A percentile compares a stretch with the other conserved stretches of the same genome.
Conservation (phyloP, 2,888 invertebrate genomes). For the Drosophila quinaria region DNA sequence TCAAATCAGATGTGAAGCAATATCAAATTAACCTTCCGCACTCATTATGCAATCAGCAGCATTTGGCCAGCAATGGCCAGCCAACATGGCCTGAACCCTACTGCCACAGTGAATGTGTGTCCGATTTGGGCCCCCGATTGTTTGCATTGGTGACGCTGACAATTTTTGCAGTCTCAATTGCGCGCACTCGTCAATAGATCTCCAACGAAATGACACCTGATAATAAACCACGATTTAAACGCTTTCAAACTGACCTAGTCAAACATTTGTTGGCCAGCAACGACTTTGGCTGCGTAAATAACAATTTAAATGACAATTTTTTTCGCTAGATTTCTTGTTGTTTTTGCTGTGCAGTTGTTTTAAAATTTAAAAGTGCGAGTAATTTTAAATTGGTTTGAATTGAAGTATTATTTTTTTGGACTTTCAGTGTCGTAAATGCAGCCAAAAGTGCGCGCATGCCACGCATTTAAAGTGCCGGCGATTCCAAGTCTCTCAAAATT, state of each 20-base stretch:
- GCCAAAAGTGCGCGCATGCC: conserved; percentile 67
- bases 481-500: conserved; percentile 35
- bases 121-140: conserved; percentile 34
- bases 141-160: conserved; percentile 51
- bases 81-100: conserved; percentile 30
- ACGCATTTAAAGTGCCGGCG: conserved; percentile 67
- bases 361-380: conserved; percentile 71
- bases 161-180: conserved; percentile 66
- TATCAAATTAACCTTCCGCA: conserved; percentile 65
- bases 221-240: conserved; percentile 47
- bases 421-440: conserved; percentile 70
- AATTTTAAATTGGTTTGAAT: conserved; percentile 61
- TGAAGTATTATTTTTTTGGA: conserved; percentile 38
- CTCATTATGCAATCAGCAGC: conserved; percentile 65
- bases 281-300: conserved; percentile 61
- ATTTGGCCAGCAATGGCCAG: conserved; percentile 6
- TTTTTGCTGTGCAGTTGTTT: conserved; percentile 17
- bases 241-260: conserved; percentile 56
- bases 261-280: conserved; percentile 16
- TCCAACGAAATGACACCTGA: conserved; percentile 50
- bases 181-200: conserved; percentile 43
- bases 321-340: neutral
- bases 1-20: conserved; percentile 63
- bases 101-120: conserved; percentile 44
- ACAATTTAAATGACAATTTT: conserved; percentile 73